phyloP scores from a whole-genome alignment of 2,888 invertebrate species.

The Reticulitermes lucifugus region DNA sequence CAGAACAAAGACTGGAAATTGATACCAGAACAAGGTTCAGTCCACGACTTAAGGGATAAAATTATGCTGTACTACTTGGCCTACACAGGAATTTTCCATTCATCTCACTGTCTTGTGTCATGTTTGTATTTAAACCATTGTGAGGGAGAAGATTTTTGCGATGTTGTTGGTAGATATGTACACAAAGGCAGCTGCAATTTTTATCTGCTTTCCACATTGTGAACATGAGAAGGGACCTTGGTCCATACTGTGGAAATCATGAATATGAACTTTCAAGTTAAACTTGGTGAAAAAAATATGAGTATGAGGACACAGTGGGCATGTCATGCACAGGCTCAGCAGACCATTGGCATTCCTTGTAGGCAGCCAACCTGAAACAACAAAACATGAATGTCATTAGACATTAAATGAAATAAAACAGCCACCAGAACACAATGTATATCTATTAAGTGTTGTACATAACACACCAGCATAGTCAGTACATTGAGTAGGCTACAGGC shows the following conservation, averaged over 20 bases:
- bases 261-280: constrained; percentile 47
- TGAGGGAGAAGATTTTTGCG: not conserved
- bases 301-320: constrained; percentile 24
- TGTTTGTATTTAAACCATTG: not conserved
- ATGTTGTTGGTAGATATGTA: constrained; percentile 43
- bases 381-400: not conserved
- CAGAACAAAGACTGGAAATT: no score
- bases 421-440: no score
- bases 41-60: no score
- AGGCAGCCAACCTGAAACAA: not conserved
- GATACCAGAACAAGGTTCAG: no score
- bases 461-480: no score
- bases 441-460: no score
- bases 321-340: not conserved
- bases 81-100: no score
- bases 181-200: constrained; percentile 42
- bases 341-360: not conserved
- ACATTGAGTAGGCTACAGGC: no score
- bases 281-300: constrained; percentile 36
- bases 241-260: constrained; percentile 38
- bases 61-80: not conserved
- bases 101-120: not conserved
- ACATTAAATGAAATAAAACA: no score
- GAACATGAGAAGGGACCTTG: constrained; percentile 33
- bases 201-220: constrained; percentile 41